phyloP scores from a whole-genome alignment of 2,113 vertebrate genomes.

The Petroica traversi region DNA sequence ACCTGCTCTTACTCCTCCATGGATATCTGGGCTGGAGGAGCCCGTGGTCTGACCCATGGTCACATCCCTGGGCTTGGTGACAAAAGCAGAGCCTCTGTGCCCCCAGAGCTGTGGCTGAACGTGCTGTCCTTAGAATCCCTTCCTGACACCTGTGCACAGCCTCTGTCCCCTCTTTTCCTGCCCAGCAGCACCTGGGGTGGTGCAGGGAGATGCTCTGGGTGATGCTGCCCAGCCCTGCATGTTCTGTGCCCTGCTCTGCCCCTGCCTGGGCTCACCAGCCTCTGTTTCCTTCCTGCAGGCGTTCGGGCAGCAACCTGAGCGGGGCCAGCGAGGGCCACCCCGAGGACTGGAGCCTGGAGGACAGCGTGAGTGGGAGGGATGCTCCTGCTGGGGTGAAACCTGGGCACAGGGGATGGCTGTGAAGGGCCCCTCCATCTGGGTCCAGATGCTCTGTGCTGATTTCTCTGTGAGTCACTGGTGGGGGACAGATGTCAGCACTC shows the following conservation, averaged over 20 bases:
- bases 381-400: rapidly evolving
- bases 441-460: not conserved
- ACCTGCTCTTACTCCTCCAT: not conserved
- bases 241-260: not conserved
- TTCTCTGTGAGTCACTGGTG: rapidly evolving
- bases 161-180: not conserved
- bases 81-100: not conserved
- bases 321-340: constrained; percentile 82
- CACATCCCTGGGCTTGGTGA: not conserved
- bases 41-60: not conserved
- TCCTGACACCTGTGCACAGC: rapidly evolving
- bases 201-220: not conserved
- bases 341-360: constrained; percentile 87
- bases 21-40: not conserved
- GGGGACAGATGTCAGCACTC: not conserved
- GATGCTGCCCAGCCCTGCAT: not conserved
- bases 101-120: not conserved
- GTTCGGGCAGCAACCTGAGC: constrained; percentile 87
- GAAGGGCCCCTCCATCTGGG: not conserved
- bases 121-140: not conserved
- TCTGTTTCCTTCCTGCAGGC: constrained; percentile 69
- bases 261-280: not conserved
- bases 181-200: not conserved
- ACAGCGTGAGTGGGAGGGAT: constrained; percentile 77
- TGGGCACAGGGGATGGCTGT: not conserved